phyloP scores from a whole-genome alignment of 2,797 vertebrate species.

The Pangasius djambal region DNA sequence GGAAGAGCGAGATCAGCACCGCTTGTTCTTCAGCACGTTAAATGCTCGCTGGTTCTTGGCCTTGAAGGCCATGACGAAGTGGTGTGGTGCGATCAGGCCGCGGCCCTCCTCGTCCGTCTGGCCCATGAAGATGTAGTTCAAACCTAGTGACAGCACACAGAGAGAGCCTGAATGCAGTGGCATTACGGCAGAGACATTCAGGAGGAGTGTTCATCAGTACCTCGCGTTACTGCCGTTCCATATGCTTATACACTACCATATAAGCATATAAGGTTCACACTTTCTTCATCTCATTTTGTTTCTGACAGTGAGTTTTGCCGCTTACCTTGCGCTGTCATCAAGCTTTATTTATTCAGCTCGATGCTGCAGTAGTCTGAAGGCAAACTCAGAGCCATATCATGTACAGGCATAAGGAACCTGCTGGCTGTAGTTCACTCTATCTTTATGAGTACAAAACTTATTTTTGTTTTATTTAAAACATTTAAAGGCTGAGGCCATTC shows the following conservation, averaged over 20 bases:
- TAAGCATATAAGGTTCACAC: conserved; percentile 60
- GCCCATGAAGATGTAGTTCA: conserved; percentile 99
- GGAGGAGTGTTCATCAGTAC: conserved; percentile 69
- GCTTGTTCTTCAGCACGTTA: conserved; percentile 87
- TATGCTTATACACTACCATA: conserved; percentile 65
- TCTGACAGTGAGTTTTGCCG: conserved; percentile 69
- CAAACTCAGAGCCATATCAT: conserved; percentile 71
- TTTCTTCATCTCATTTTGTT: not conserved
- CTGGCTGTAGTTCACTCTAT: not conserved
- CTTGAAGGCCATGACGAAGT: conserved; percentile 92
- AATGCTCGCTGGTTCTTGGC: conserved; percentile 92
- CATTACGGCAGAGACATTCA: conserved; percentile 80
- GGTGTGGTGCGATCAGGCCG: conserved; percentile 88
- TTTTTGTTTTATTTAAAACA: not conserved
- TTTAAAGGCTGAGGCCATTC: not conserved
- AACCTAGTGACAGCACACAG: conserved; percentile 84
- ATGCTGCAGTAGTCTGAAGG: conserved; percentile 54
- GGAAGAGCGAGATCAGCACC: conserved; percentile 75
- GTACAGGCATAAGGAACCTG: not conserved
- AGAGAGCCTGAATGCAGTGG: conserved; percentile 82
- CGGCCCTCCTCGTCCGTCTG: conserved; percentile 90
- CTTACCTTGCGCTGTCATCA: conserved; percentile 60
- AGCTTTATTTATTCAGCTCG: conserved; percentile 45
- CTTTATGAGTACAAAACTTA: not conserved
- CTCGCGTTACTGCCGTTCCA: conserved; percentile 31